A percentile compares a stretch with the other conserved stretches of the same genome.
phyloP scores from a whole-genome alignment of 2,797 vertebrate genomes.

The Schizopygopsis pylzovi region DNA sequence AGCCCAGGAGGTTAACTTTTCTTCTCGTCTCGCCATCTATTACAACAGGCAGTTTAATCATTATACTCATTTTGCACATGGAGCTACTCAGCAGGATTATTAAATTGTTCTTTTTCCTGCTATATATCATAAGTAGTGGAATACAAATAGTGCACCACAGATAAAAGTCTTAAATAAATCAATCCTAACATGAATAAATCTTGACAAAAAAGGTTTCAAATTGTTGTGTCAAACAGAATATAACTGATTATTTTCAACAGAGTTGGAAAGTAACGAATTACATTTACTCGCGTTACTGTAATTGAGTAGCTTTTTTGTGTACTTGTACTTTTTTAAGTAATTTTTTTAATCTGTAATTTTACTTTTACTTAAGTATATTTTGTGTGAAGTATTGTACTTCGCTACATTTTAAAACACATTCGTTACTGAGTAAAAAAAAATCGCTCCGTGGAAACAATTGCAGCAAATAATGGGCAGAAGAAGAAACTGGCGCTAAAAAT shows the following conservation, averaged over 20 bases:
- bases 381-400: too few species aligned
- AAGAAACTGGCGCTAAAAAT: too few species aligned
- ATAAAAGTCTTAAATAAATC: constrained; percentile 16
- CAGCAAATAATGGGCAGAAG: too few species aligned
- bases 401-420: too few species aligned
- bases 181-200: not conserved
- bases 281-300: too few species aligned
- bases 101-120: constrained; percentile 18
- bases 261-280: too few species aligned
- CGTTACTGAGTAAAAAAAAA: too few species aligned
- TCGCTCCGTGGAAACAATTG: too few species aligned
- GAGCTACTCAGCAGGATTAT: constrained; percentile 12
- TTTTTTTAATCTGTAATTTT: too few species aligned
- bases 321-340: too few species aligned
- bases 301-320: too few species aligned
- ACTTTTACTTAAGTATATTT: too few species aligned
- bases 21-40: constrained; percentile 32
- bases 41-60: constrained; percentile 3
- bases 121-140: constrained; percentile 1
- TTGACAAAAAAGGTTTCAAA: not conserved
- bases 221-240: not conserved
- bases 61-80: constrained; percentile 8
- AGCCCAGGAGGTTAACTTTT: constrained; percentile 24
- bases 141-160: not conserved
- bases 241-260: not conserved